phyloP scores from a whole-genome alignment of 2,888 invertebrate species.

The Mycalesis mineus region DNA sequence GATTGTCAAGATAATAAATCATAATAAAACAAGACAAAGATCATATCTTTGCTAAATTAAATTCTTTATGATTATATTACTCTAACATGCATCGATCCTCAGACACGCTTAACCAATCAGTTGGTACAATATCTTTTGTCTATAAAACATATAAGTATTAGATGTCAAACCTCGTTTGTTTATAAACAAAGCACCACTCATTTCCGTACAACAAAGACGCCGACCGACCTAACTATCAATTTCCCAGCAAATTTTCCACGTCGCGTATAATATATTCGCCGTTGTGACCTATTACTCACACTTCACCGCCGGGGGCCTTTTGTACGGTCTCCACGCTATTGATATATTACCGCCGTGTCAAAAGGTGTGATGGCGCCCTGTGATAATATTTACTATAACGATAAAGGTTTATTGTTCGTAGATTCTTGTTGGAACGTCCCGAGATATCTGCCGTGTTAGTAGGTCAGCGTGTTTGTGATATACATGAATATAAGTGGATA shows the following conservation, averaged over 20 bases:
- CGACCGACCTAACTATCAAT: constrained; percentile 29
- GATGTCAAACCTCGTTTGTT: not conserved
- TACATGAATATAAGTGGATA: no score
- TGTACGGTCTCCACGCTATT: constrained; percentile 29
- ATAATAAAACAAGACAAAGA: no score
- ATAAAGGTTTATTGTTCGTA: constrained; percentile 10
- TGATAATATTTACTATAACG: constrained; percentile 17
- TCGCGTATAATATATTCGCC: constrained; percentile 36
- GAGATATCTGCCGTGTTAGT: not conserved
- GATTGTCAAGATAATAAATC: no score
- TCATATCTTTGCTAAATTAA: no score
- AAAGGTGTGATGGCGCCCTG: constrained; percentile 33
- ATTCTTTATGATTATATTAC: no score
- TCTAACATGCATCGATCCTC: no score
- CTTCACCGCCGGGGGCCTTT: constrained; percentile 34
- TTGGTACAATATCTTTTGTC: no score
- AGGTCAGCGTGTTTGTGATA: no score
- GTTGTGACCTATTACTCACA: constrained; percentile 36
- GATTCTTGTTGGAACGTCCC: not conserved
- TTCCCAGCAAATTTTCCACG: constrained; percentile 30
- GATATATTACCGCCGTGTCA: constrained; percentile 34
- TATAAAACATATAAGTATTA: no score
- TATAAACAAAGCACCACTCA: constrained; percentile 6
- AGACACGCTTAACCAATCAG: no score
- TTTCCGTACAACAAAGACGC: constrained; percentile 8